A percentile compares a stretch with the other conserved stretches of the same genome.
Evolutionary conservation across 2,797 vertebrate species (phyloP).

Genomic region (Iguana delicatissima): DNA sequence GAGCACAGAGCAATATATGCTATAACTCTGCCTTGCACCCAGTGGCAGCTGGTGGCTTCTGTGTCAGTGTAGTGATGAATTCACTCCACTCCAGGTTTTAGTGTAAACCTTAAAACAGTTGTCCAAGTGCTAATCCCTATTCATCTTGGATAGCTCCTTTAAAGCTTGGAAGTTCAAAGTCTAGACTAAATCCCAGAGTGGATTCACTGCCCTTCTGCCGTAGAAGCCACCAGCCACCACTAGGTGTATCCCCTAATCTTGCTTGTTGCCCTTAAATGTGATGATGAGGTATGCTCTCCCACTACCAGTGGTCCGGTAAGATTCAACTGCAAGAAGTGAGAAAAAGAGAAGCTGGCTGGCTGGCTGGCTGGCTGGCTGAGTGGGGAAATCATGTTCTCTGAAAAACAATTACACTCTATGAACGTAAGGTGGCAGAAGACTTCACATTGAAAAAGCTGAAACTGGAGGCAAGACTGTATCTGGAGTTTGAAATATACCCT

Average conservation of each 20-base stretch:
- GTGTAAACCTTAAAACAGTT: too few species aligned
- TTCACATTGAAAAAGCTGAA: constrained; percentile 44
- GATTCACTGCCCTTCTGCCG: too few species aligned
- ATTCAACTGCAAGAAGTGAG: too few species aligned
- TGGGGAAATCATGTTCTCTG: not conserved
- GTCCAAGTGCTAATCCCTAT: too few species aligned
- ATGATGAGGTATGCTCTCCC: not conserved
- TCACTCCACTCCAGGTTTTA: too few species aligned
- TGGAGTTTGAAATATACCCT: constrained; percentile 15
- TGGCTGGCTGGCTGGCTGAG: not conserved
- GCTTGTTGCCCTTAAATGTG: not conserved
- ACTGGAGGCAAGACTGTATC: accelerated
- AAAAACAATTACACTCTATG: constrained; percentile 2
- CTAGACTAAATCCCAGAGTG: too few species aligned
- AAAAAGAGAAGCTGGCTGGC: not conserved
- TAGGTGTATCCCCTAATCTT: not conserved
- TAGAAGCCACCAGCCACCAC: too few species aligned
- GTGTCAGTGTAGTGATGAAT: too few species aligned
- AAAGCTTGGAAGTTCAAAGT: too few species aligned
- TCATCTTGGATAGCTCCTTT: too few species aligned
- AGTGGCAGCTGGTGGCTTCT: too few species aligned
- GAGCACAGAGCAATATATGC: not conserved
- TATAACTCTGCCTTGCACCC: not conserved
- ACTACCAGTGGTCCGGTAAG: not conserved
- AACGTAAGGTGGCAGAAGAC: constrained; percentile 75